Conservation (phyloP, 2,888 invertebrate genomes). For the Philonicus albiceps region DNA sequence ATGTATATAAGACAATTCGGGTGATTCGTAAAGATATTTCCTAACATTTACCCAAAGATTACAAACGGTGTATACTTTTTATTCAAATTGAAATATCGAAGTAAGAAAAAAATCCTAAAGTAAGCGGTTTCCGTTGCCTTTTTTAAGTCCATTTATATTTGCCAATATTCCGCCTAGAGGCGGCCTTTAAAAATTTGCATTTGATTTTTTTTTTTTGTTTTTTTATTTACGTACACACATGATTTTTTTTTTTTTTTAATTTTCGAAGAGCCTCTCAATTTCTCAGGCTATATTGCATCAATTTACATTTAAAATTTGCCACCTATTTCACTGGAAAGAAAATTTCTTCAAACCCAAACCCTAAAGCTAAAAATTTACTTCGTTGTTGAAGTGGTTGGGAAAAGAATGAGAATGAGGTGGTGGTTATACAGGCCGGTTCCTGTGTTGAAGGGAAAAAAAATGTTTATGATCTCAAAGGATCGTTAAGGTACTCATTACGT, state of each 20-base stretch:
- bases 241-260: not conserved
- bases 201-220: no score
- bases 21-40: no score
- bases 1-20: no score
- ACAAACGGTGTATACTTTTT: no score
- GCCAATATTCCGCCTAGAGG: no score
- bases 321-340: not conserved
- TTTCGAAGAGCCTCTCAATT: not conserved
- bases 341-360: not conserved
- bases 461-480: not conserved
- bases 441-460: not conserved
- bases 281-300: not conserved
- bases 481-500: slow-evolving; percentile 1
- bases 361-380: not conserved
- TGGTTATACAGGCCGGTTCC: not conserved
- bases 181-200: no score
- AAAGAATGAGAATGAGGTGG: not conserved
- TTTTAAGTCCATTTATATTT: no score
- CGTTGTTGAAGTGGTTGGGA: not conserved
- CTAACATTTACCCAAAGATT: no score
- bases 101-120: no score
- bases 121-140: no score
- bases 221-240: no score
- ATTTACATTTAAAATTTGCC: not conserved
- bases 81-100: no score